Percentiles rank a stretch among this genome's conserved stretches.
Conservation (phyloP, 2,888 invertebrate species). For the Polydrusus tereticollis region DNA sequence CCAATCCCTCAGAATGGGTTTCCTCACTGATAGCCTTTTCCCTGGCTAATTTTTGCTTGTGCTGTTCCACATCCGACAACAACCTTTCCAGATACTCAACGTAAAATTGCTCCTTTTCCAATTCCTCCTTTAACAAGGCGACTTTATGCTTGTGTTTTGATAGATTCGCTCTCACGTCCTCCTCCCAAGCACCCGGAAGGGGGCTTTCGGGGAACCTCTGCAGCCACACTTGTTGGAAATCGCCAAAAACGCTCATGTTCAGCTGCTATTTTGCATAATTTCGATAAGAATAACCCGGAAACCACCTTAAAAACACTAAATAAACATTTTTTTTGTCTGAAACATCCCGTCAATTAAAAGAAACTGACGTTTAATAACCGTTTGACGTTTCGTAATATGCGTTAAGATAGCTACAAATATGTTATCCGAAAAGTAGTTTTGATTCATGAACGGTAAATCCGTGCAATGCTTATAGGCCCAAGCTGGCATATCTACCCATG, state of each 20-base stretch:
- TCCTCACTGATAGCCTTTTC: constrained; percentile 52
- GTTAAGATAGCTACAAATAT: neutral
- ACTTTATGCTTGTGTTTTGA: constrained; percentile 92
- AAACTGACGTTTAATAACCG: constrained; percentile 33
- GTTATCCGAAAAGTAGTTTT: too few relatives aligned
- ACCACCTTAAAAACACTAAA: constrained; percentile 12
- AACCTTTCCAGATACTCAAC: constrained; percentile 90
- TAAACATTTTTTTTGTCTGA: constrained; percentile 32
- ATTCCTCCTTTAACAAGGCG: constrained; percentile 82
- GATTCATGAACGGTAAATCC: too few relatives aligned
- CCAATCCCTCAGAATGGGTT: constrained; percentile 34
- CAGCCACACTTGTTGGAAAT: constrained; percentile 93
- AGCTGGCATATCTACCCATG: too few relatives aligned
- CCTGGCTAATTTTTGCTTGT: constrained; percentile 73
- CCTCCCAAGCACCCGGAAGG: constrained; percentile 92
- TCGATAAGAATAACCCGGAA: constrained; percentile 1
- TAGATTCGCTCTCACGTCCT: constrained; percentile 91
- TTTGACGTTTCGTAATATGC: constrained; percentile 1
- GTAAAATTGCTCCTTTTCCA: constrained; percentile 92
- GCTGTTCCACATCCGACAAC: constrained; percentile 87
- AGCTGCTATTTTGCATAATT: constrained; percentile 32
- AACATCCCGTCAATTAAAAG: constrained; percentile 21
- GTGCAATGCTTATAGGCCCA: too few relatives aligned
- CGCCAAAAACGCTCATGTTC: constrained; percentile 88
- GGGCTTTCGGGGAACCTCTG: constrained; percentile 92